These are phyloP conservation scores for Trachelus iudaicus DNA, from an alignment of 2,888 invertebrate genomes.

Conservation along the genomic window DNA sequence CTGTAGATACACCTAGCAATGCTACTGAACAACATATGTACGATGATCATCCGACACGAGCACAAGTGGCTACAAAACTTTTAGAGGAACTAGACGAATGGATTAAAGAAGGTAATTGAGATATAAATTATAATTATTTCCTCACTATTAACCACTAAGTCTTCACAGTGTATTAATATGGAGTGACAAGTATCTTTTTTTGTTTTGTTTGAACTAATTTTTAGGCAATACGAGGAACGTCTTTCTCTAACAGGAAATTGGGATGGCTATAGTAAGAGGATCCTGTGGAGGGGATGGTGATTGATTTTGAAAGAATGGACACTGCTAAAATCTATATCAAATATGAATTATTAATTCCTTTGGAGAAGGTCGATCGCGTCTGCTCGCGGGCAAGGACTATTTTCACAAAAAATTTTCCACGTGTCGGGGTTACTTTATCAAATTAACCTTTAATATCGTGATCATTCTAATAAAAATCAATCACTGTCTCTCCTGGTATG, in stretches of 20 bases:
- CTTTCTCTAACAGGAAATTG: neutral
- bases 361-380: neutral
- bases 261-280: neutral
- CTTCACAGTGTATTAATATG: neutral
- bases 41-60: constrained; percentile 57
- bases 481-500: neutral
- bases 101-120: constrained; percentile 74
- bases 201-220: no score
- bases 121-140: neutral
- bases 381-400: neutral
- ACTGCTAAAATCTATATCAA: neutral
- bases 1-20: constrained; percentile 40
- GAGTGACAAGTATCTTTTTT: neutral
- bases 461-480: neutral
- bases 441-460: neutral
- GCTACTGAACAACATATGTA: constrained; percentile 46
- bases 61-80: constrained; percentile 74
- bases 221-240: neutral
- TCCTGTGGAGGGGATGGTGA: neutral
- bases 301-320: neutral
- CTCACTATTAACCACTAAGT: neutral
- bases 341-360: neutral
- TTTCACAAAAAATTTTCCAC: neutral
- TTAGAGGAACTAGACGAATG: constrained; percentile 76
- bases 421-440: neutral